Conservation (phyloP, 2,113 vertebrate species). For the Oenanthe oenanthe region DNA sequence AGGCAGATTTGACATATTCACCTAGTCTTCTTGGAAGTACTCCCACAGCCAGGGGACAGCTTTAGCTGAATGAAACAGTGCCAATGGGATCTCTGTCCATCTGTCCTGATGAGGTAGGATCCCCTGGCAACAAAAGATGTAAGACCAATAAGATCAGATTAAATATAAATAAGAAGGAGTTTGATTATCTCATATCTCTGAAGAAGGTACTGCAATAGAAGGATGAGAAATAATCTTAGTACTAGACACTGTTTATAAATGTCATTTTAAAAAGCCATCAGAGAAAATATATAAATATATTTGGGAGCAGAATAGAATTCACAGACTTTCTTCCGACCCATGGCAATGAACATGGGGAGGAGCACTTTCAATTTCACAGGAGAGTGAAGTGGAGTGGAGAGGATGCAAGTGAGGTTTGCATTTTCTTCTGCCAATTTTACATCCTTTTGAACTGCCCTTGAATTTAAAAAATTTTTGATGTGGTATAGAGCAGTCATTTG, state of each 20-base stretch:
- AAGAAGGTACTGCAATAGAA: neutral
- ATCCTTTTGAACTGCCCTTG: neutral
- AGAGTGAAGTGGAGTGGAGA: neutral
- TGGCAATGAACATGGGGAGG: neutral
- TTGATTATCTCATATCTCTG: neutral
- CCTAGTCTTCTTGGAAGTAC: neutral
- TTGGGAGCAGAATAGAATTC: neutral
- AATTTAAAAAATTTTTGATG: neutral
- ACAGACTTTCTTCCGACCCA: neutral
- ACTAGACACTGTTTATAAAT: neutral
- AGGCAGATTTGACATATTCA: conserved; percentile 2
- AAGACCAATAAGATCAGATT: neutral
- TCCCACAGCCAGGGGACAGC: neutral
- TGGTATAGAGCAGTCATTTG: neutral
- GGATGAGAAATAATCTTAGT: neutral
- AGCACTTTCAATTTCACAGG: neutral
- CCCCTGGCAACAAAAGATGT: neutral
- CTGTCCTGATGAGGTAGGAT: neutral
- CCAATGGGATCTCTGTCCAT: neutral
- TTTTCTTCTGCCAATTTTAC: neutral
- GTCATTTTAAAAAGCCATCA: neutral
- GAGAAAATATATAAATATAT: neutral
- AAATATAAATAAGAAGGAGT: neutral
- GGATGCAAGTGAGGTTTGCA: neutral
- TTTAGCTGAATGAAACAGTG: neutral